phyloP scores from a whole-genome alignment of 2,888 invertebrate species.

The Leucania comma region DNA sequence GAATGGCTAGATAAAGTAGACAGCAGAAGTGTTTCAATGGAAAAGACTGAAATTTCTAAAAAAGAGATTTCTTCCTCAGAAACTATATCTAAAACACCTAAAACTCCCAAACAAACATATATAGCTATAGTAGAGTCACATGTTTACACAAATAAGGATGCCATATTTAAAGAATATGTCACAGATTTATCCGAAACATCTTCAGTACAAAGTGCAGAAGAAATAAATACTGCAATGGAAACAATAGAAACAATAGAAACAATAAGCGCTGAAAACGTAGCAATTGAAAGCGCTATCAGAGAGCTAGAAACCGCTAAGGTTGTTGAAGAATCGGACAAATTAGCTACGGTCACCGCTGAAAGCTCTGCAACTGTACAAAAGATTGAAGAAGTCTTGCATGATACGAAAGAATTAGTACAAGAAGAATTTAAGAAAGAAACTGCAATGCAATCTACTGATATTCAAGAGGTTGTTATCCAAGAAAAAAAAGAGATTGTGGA shows the following conservation, averaged over 20 bases:
- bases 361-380: constrained; percentile 60
- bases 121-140: constrained; percentile 86
- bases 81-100: constrained; percentile 65
- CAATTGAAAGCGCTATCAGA: constrained; percentile 59
- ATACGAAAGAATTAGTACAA: constrained; percentile 59
- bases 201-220: constrained; percentile 72
- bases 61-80: constrained; percentile 64
- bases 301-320: constrained; percentile 63
- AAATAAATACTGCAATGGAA: constrained; percentile 69
- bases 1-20: constrained; percentile 78
- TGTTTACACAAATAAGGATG: constrained; percentile 84
- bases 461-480: constrained; percentile 53
- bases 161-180: constrained; percentile 78
- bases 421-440: constrained; percentile 61
- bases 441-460: constrained; percentile 46
- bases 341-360: constrained; percentile 56
- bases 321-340: constrained; percentile 61
- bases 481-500: constrained; percentile 62
- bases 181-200: constrained; percentile 74
- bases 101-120: constrained; percentile 78
- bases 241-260: constrained; percentile 60
- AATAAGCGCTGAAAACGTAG: constrained; percentile 66
- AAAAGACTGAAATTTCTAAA: constrained; percentile 59
- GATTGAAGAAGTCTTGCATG: constrained; percentile 49
- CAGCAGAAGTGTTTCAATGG: constrained; percentile 64